These are phyloP conservation scores for Beris chalybata DNA, from an alignment of 2,888 invertebrate genomes.

Conservation along the genomic window DNA sequence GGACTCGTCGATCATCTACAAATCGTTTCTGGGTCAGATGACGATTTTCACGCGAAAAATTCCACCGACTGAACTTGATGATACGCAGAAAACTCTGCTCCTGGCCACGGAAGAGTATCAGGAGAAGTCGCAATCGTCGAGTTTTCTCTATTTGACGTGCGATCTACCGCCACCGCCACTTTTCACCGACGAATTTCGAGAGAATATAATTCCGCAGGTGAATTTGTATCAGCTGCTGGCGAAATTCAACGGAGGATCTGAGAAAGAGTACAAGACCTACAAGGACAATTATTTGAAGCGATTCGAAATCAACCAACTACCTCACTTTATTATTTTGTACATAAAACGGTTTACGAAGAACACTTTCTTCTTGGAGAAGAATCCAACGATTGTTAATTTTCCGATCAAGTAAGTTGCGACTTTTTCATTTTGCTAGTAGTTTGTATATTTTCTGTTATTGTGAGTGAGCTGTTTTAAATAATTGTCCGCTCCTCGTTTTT, in stretches of 20 bases:
- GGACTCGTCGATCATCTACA: slow-evolving; percentile 90
- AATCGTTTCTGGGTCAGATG: slow-evolving; percentile 92
- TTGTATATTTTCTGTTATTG: neutral
- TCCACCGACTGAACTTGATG: slow-evolving; percentile 88
- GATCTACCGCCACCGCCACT: slow-evolving; percentile 96
- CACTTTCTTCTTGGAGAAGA: slow-evolving; percentile 98
- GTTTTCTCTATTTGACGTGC: slow-evolving; percentile 95
- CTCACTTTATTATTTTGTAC: slow-evolving; percentile 93
- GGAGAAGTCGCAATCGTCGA: slow-evolving; percentile 84
- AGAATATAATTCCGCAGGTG: slow-evolving; percentile 99
- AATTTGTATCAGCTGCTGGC: slow-evolving; percentile 90
- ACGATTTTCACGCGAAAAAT: slow-evolving; percentile 89
- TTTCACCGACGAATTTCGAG: slow-evolving; percentile 95
- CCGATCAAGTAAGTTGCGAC: slow-evolving; percentile 85
- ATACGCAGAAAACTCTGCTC: slow-evolving; percentile 80
- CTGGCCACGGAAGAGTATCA: slow-evolving; percentile 82
- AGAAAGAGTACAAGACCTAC: slow-evolving; percentile 99
- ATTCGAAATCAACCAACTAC: slow-evolving; percentile 91
- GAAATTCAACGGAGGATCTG: slow-evolving; percentile 93
- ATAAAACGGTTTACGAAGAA: slow-evolving; percentile 99
- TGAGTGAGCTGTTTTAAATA: neutral
- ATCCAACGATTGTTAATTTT: slow-evolving; percentile 99
- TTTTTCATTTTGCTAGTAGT: neutral
- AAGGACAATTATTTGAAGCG: slow-evolving; percentile 97
- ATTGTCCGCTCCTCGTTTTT: neutral